Evolutionary conservation across 2,888 invertebrate genomes (phyloP).

Genomic region (Cephalotes varians): DNA sequence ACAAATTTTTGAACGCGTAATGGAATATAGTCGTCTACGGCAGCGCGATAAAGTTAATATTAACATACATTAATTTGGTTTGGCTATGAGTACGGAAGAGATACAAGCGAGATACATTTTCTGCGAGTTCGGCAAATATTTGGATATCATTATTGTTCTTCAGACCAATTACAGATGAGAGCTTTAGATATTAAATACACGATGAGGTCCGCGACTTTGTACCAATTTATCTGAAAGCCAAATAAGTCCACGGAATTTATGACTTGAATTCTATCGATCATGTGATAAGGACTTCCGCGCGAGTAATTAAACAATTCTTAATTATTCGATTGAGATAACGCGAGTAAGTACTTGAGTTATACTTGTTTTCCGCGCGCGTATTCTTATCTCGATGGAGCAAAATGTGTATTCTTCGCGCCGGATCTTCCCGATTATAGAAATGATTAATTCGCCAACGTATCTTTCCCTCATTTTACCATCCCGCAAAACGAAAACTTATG

Average conservation of each 20-base stretch:
- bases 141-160: conserved; percentile 42
- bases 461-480: neutral
- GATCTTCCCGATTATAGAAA: conserved; percentile 4
- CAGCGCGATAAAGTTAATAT: conserved; percentile 9
- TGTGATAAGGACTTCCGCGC: conserved; percentile 58
- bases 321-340: conserved; percentile 71
- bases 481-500: conserved; percentile 3
- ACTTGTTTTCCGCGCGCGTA: conserved; percentile 35
- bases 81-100: neutral
- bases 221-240: conserved; percentile 21
- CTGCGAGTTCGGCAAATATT: conserved; percentile 27
- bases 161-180: conserved; percentile 31
- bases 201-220: conserved; percentile 3
- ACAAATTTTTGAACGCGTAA: neutral
- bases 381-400: conserved; percentile 57
- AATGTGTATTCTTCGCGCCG: conserved; percentile 60
- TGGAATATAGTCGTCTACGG: neutral
- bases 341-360: conserved; percentile 30
- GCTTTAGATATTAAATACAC: conserved; percentile 42
- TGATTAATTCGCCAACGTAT: conserved; percentile 8
- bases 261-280: conserved; percentile 34
- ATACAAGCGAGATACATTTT: conserved; percentile 10
- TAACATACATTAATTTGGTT: conserved; percentile 25
- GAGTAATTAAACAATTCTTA: conserved; percentile 71
- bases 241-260: conserved; percentile 42